Base-by-base conservation (phyloP, 2,797 vertebrate species). In the Semotilus atromaculatus region DNA sequence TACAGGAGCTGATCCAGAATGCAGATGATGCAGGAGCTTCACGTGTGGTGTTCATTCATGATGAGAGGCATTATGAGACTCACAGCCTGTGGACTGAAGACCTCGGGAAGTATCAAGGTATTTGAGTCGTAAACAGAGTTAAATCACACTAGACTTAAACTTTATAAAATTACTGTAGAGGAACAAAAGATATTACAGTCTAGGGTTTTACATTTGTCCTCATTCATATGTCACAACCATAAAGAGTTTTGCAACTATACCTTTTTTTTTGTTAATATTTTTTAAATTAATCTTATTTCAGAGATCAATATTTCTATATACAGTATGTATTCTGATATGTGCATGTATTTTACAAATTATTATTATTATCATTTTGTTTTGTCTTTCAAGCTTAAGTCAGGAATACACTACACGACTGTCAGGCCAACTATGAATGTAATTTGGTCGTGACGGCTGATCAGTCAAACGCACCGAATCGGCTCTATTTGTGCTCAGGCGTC, bases 1-100 rank as follows among this genome's bases (percentile, higher is more conserved):
- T 29, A 77, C 91, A 97, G 97, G 96, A 97, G 88, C 91, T 97
- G 89, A 95, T 97, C 91, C 97, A 97, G 92, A 97, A 97, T 40
- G 96, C 95, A 2, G 96, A 97, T 0, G 96, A 97, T 75, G 96
- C 95, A 0, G 74, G 88, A 4, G 96, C 96, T 38, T 94, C 91
- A 0, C 80, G 95, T 53, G 94, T 96, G 13, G 88, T 96, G 85
- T 96, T 97, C 81, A 93, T 97, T 80, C 95, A 95, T 0, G 96
- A 97, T 36, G 95, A 96, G 84, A 92, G 94, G 80, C 87, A 84
- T 72, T 96, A 96, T 60, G 93, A 91, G 16, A 94, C 90, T 9
- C 83, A 64, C 9, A 93, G 81, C 86, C 90, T 95, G 0, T 95
- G 92, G 89, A 68, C 81, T 5, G 88, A 93, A 1, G 92, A 94